These are phyloP conservation scores for Lepidochitona cinerea DNA, from an alignment of 2,888 invertebrate species.

Conservation along the genomic window DNA sequence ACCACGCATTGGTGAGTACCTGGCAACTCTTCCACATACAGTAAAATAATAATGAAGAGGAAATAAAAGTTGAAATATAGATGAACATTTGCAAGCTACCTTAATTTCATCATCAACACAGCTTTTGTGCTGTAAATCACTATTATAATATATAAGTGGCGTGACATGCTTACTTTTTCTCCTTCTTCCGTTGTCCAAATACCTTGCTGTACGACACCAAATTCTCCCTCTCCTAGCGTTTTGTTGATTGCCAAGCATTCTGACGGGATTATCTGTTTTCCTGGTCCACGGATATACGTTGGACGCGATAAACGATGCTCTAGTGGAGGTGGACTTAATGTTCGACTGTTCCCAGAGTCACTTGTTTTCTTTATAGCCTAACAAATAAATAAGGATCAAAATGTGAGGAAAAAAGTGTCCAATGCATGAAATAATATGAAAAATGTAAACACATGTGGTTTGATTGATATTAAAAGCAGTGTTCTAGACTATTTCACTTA, in stretches of 20 bases:
- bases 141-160: too few species aligned
- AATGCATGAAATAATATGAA: neutral
- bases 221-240: conserved; percentile 96
- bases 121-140: too few species aligned
- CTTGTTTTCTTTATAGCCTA: conserved; percentile 45
- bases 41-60: too few species aligned
- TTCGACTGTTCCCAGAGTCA: conserved; percentile 31
- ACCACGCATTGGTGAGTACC: too few species aligned
- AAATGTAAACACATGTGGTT: too few species aligned
- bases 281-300: conserved; percentile 48
- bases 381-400: conserved; percentile 13
- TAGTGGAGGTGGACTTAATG: conserved; percentile 54
- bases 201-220: conserved; percentile 98
- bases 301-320: conserved; percentile 50
- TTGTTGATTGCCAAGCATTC: conserved; percentile 94
- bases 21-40: too few species aligned
- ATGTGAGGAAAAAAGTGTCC: neutral
- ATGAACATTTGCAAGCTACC: too few species aligned
- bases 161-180: conserved; percentile 82
- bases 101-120: too few species aligned
- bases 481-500: too few species aligned
- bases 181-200: conserved; percentile 94
- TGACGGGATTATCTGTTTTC: conserved; percentile 83
- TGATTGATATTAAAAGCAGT: too few species aligned
- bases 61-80: too few species aligned